phyloP scores from a whole-genome alignment of 2,797 vertebrate genomes.

The Acrocephalus scirpaceus region DNA sequence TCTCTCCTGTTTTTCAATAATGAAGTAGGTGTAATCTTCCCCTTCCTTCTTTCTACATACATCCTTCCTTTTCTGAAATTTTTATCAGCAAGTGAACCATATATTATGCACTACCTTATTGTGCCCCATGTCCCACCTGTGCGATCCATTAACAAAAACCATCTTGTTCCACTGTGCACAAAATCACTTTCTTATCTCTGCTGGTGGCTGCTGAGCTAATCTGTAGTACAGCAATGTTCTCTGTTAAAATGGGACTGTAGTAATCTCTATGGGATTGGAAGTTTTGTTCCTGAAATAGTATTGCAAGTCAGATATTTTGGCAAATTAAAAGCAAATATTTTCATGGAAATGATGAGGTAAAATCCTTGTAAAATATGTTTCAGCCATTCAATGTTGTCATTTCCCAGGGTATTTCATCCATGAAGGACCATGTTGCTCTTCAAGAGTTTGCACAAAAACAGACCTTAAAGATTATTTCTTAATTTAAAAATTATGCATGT shows the following conservation, averaged over 20 bases:
- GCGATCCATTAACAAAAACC: not conserved
- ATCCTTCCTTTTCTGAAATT: not conserved
- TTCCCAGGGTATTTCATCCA: not conserved
- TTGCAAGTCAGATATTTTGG: not conserved
- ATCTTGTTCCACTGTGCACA: not conserved
- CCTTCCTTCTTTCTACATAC: not conserved
- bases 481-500: not conserved
- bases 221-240: not conserved
- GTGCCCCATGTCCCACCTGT: not conserved
- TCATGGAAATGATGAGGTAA: conserved; percentile 10
- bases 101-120: not conserved
- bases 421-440: not conserved
- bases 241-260: not conserved
- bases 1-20: not conserved
- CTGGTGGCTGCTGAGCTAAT: conserved; percentile 18
- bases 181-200: conserved; percentile 18
- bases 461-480: not conserved
- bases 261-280: not conserved
- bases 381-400: not conserved
- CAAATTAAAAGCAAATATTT: conserved; percentile 31
- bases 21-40: not conserved
- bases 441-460: not conserved
- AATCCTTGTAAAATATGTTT: not conserved
- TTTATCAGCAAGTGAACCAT: not conserved
- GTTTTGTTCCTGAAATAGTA: conserved; percentile 27